Base-by-base conservation (phyloP, 2,888 invertebrate genomes). In the Diarsia rubi region DNA sequence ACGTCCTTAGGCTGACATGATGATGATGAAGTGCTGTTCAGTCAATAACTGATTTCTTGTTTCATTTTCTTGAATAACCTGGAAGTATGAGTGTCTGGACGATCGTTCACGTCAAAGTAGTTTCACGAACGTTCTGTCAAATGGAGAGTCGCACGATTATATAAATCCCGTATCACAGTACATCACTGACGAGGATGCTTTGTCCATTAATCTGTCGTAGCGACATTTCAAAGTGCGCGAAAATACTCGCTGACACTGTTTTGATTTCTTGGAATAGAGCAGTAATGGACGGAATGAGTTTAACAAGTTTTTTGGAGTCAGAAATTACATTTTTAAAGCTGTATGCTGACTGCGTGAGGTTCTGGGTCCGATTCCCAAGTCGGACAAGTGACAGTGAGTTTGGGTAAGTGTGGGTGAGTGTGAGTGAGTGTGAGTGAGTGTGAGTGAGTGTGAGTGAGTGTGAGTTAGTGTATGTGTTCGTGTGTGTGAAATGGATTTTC, bases 181-280 rank as follows among this genome's bases (percentile, higher is more conserved):
- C 14, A 47, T 59, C 54, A 65, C 42, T 47, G 27, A n/a, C 0
- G 44, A 24, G 42, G 47, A 49, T 31, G 44, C 44, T 60, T 67
- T 16, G 49, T 68, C 16, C 49, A 75, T 75, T 60, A 44, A 68
- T 75, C 75, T 68, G 49, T 75, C 59, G 12, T 12, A 49, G 31
- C 11, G 49, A 60, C 67, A 49, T 75, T 74, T 75, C 67, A 49
- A 74, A 75, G 67, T 59, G 67, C 24, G 14, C 49, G 49, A 60
- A 75, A 74, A 68, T 49, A 68, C 31, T 60, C 24, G 9, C 31
- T 68, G 68, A 49, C 31, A 67, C 49, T 59, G 24, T 42, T 74
- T 59, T 49, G 49, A 67, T 49, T 59, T 42, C 6, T 67, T 24
- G 27, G 47, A 59, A 66, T 31, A 37, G 19, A 37, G 16, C 44